These are phyloP conservation scores for Tetraodon nigroviridis DNA, from an alignment of 2,113 vertebrate genomes.

Conservation along the genomic window DNA sequence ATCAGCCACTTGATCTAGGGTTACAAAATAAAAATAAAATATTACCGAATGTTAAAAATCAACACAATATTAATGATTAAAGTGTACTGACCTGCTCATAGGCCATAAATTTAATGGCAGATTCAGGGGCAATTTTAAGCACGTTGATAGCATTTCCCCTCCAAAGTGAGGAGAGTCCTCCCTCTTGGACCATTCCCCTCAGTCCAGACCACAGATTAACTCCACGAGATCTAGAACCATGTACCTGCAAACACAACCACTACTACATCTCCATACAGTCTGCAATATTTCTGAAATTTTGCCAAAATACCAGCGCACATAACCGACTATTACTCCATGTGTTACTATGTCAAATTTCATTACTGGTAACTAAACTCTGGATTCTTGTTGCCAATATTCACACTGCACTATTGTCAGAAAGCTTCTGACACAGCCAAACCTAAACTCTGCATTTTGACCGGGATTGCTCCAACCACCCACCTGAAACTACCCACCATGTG, in stretches of 20 bases:
- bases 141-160: conserved; percentile 61
- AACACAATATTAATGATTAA: too few relatives aligned
- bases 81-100: conserved; percentile 84
- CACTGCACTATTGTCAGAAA: background rate
- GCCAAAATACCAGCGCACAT: background rate
- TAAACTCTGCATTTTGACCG: background rate
- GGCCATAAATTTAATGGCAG: conserved; percentile 94
- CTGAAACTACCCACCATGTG: conserved; percentile 19
- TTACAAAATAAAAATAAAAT: background rate
- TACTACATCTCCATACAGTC: background rate
- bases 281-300: background rate
- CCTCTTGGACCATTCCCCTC: conserved; percentile 83
- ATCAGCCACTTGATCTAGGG: conserved; percentile 87
- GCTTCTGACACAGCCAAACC: background rate
- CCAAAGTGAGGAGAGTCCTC: conserved; percentile 81
- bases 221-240: conserved; percentile 75
- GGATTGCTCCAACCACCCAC: conserved; percentile 8
- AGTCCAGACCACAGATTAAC: conserved; percentile 80
- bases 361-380: background rate
- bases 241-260: conserved; percentile 73
- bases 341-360: background rate
- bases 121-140: conserved; percentile 92
- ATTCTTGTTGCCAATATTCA: background rate
- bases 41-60: background rate
- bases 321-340: background rate